A percentile compares a stretch with the other conserved stretches of the same genome.
phyloP scores from a whole-genome alignment of 2,888 invertebrate species.

The Portevinia maculata region DNA sequence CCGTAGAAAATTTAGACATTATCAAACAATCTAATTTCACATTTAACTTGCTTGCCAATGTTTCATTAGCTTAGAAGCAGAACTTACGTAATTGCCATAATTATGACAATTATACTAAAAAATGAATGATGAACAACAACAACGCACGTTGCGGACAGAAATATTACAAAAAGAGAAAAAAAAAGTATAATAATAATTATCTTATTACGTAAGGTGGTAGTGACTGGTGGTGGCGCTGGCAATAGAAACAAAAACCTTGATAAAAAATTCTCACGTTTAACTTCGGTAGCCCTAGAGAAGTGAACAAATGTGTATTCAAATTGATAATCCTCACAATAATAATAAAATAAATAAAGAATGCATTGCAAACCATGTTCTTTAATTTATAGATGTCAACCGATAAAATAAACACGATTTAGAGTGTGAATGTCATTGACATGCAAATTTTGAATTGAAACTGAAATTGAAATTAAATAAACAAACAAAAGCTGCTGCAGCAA shows the following conservation, averaged over 20 bases:
- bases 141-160: conserved; percentile 35
- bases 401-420: conserved; percentile 3
- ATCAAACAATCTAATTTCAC: conserved; percentile 40
- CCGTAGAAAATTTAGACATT: conserved; percentile 37
- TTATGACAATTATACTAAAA: conserved; percentile 62
- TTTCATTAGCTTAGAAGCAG: conserved; percentile 35
- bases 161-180: conserved; percentile 32
- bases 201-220: conserved; percentile 59
- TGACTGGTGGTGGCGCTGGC: conserved; percentile 39
- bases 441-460: conserved; percentile 37
- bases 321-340: not conserved
- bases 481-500: conserved; percentile 5
- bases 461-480: conserved; percentile 37
- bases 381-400: conserved; percentile 1
- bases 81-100: conserved; percentile 60
- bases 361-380: conserved; percentile 14
- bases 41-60: conserved; percentile 11
- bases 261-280: conserved; percentile 53
- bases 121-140: conserved; percentile 47
- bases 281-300: conserved; percentile 6
- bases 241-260: conserved; percentile 46
- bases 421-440: conserved; percentile 46
- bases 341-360: not conserved
- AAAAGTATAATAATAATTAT: conserved; percentile 49
- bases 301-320: not conserved